phyloP scores from a whole-genome alignment of 2,113 vertebrate genomes.

The Mastomys coucha region DNA sequence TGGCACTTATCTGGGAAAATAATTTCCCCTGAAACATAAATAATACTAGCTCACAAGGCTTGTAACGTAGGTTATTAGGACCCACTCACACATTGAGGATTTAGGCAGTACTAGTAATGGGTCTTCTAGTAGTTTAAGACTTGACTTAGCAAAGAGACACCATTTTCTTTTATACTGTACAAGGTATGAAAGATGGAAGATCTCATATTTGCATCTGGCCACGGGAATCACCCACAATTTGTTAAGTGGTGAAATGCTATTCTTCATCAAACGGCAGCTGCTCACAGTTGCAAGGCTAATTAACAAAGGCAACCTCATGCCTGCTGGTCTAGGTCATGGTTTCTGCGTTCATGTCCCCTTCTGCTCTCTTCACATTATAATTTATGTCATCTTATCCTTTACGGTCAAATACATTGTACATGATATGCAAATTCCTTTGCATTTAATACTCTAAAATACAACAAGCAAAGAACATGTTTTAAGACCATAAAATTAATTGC shows the following conservation, averaged over 20 bases:
- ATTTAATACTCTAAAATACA: neutral
- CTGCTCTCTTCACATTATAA: neutral
- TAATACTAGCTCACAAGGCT: constrained; percentile 65
- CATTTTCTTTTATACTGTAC: constrained; percentile 31
- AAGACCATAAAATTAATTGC: neutral
- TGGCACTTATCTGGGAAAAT: constrained; percentile 74
- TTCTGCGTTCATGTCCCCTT: neutral
- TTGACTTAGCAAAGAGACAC: constrained; percentile 13
- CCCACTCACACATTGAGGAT: constrained; percentile 26
- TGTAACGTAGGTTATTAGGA: constrained; percentile 71
- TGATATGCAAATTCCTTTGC: neutral
- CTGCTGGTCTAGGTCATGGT: constrained; percentile 4
- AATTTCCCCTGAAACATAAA: constrained; percentile 77
- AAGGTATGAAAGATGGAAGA: constrained; percentile 51
- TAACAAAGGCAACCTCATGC: neutral
- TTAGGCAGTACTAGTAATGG: constrained; percentile 64
- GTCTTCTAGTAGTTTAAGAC: constrained; percentile 53
- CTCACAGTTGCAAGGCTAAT: constrained; percentile 9
- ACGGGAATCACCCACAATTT: constrained; percentile 47
- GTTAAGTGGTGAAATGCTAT: constrained; percentile 52
- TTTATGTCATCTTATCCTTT: neutral
- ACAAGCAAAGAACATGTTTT: neutral
- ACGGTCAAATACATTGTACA: neutral
- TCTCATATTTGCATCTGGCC: constrained; percentile 57
- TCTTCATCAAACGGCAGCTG: constrained; percentile 67